Evolutionary conservation across 2,888 invertebrate genomes (phyloP).

Genomic region (Allygus modestus): DNA sequence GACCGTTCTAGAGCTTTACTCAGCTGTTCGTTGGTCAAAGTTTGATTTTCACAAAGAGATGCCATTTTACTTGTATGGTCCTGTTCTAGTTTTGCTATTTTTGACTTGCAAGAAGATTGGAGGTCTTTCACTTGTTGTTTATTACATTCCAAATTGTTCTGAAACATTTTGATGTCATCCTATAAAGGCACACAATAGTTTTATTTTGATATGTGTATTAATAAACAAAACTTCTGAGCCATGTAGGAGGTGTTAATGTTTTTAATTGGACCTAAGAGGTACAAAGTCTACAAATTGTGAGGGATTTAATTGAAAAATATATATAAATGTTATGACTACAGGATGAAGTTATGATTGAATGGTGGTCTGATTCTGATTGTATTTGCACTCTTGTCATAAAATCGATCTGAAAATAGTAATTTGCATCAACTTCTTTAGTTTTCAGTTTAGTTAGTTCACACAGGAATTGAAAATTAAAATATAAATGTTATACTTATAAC

Average conservation of each 20-base stretch:
- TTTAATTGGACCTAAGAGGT: too few species aligned
- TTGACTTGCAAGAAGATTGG: constrained; percentile 20
- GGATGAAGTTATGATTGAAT: too few species aligned
- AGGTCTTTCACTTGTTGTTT: constrained; percentile 44
- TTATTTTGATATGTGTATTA: background rate
- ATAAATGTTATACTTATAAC: too few species aligned
- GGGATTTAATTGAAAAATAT: too few species aligned
- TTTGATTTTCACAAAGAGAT: constrained; percentile 31
- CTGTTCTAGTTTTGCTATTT: constrained; percentile 24
- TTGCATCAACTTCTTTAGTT: too few species aligned
- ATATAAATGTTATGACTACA: too few species aligned
- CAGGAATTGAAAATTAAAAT: too few species aligned
- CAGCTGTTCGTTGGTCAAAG: constrained; percentile 45
- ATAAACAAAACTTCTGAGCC: background rate
- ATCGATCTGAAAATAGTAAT: too few species aligned
- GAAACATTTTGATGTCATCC: constrained; percentile 12
- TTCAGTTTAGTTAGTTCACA: too few species aligned
- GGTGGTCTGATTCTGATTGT: too few species aligned
- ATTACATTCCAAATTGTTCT: background rate
- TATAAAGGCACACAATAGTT: background rate
- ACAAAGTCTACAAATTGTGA: too few species aligned
- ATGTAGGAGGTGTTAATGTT: background rate
- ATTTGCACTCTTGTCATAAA: too few species aligned
- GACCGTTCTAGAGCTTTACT: constrained; percentile 36
- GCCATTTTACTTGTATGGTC: constrained; percentile 45